Evolutionary conservation across 2,888 invertebrate species (phyloP).

Genomic region (Tuta absoluta): DNA sequence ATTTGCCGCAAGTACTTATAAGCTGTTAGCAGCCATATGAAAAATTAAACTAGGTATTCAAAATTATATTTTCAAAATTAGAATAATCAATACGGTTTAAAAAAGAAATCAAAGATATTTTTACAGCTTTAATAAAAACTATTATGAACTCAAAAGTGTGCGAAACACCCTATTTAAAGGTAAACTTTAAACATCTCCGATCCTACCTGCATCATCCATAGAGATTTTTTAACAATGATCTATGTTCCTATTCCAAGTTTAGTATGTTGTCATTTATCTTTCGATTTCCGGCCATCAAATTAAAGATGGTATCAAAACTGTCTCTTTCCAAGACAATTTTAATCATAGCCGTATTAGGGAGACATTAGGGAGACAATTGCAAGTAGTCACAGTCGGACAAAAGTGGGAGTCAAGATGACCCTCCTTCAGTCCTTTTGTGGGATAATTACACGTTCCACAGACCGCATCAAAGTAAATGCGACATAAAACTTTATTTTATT

Average conservation of each 20-base stretch:
- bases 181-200: too few relatives aligned
- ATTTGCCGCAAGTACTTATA: too few relatives aligned
- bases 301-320: constrained; percentile 14
- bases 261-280: background rate
- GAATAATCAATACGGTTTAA: too few relatives aligned
- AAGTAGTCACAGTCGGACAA: constrained; percentile 30
- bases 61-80: too few relatives aligned
- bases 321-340: constrained; percentile 26
- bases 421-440: constrained; percentile 47
- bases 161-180: too few relatives aligned
- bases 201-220: too few relatives aligned
- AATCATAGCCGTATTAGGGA: constrained; percentile 38
- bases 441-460: constrained; percentile 65
- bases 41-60: too few relatives aligned
- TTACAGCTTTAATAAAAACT: too few relatives aligned
- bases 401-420: constrained; percentile 39
- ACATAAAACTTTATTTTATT: constrained; percentile 79
- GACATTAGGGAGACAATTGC: constrained; percentile 38
- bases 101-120: too few relatives aligned
- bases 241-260: background rate
- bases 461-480: constrained; percentile 78
- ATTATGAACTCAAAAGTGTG: too few relatives aligned
- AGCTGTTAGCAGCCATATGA: too few relatives aligned
- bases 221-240: too few relatives aligned
- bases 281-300: constrained; percentile 5